Evolutionary conservation across 2,888 invertebrate genomes (phyloP), one percentile per base, ranked within the genome.

Genomic region (Orthonevra nobilis): DNA sequence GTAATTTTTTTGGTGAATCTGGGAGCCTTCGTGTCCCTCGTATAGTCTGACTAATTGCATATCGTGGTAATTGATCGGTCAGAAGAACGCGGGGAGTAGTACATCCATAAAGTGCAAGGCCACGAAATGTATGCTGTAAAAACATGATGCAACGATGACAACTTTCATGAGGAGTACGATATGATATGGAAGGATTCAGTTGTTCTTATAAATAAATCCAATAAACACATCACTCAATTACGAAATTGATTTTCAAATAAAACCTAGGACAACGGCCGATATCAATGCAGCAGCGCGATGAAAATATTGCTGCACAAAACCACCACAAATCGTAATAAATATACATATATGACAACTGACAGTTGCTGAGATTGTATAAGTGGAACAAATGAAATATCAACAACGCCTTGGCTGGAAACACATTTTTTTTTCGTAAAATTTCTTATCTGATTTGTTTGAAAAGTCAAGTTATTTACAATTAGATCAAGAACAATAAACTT

Each of bases 81-180:
- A 64, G 14, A 6, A 69, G 32, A 7, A 34, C 20, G 15, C 19
- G 20, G 19, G 30, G 1, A 20, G 20, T 3, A 9, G 50, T n/a
- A n/a, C n/a, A 14, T 32, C 60, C 58, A 0, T 14, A 14, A n/a
- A 46, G 5, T 26, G 30, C 40, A 30, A 46, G 10, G 3, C 4
- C 32, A 6, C 36, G 50, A 12, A 44, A 58, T 42, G 32, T 34
- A 32, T 32, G 28, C 28, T 38, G 44, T 32, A 46, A 23, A 9
- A 77, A 38, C 77, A 77, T 77, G 70, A 77, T 48, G 77, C 46
- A 72, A 72, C 54, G 15, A 1, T 61, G 50, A 4, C 14, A 64
- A 44, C 38, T 44, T 34, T 50, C 63, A 20, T 58, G 42, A 26
- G 4, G 6, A 5, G 10, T 2, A 14, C 2, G 34, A 9, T 17